Percentiles rank a stretch among this genome's conserved stretches.
phyloP scores from a whole-genome alignment of 2,797 vertebrate species.

The Lagocephalus sceleratus region DNA sequence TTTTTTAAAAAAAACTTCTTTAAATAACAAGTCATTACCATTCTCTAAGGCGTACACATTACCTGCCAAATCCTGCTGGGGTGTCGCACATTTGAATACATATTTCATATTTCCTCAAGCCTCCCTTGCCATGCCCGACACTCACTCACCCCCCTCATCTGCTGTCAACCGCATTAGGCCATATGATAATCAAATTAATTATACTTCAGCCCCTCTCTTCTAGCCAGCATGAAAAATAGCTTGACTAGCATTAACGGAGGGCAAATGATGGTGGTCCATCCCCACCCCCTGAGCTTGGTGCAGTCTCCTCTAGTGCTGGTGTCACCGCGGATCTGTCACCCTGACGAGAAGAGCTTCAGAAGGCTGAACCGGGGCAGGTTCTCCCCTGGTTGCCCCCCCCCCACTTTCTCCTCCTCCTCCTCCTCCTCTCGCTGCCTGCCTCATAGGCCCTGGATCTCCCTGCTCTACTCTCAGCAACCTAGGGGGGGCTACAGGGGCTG shows the following conservation, averaged over 20 bases:
- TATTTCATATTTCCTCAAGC: conserved; percentile 71
- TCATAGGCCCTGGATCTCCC: conserved; percentile 66
- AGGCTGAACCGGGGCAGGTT: conserved; percentile 77
- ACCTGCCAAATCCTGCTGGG: conserved; percentile 73
- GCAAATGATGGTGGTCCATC: conserved; percentile 73
- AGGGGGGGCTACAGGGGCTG: conserved; percentile 45
- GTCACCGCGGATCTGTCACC: conserved; percentile 81
- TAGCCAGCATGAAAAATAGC: conserved; percentile 73
- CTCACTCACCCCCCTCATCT: conserved; percentile 59
- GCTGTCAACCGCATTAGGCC: conserved; percentile 80
- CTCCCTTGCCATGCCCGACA: conserved; percentile 25
- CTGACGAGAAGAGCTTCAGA: conserved; percentile 80
- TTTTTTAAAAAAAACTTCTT: conserved; percentile 29
- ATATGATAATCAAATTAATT: conserved; percentile 85
- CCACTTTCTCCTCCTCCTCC: conserved; percentile 3
- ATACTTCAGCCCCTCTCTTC: conserved; percentile 74
- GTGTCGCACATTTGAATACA: conserved; percentile 69
- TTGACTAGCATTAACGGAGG: conserved; percentile 79
- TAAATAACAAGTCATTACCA: conserved; percentile 68
- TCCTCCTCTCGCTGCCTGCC: conserved; percentile 2
- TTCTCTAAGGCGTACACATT: conserved; percentile 68
- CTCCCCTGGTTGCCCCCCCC: conserved; percentile 65
- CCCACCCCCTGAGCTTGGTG: conserved; percentile 68
- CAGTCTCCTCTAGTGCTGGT: conserved; percentile 77
- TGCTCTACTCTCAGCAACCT: conserved; percentile 61